Conservation (phyloP, 2,888 invertebrate genomes). For the Apamea epomidion region DNA sequence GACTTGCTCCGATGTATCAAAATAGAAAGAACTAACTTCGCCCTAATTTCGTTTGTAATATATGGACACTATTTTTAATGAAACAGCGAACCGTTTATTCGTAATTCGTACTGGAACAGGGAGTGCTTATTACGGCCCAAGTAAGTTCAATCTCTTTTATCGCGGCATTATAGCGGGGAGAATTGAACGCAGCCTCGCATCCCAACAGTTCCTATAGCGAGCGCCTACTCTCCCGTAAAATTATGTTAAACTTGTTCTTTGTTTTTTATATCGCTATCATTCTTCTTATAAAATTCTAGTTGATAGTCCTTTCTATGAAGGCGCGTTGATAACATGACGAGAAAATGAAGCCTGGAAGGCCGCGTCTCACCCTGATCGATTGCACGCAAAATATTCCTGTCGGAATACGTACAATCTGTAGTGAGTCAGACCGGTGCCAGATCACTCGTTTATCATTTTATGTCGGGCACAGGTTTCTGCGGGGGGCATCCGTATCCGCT, state of each 20-base stretch:
- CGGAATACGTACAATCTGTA: slow-evolving; percentile 51
- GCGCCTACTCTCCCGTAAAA: slow-evolving; percentile 85
- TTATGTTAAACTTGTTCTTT: slow-evolving; percentile 86
- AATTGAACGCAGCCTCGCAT: slow-evolving; percentile 83
- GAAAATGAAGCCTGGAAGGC: slow-evolving; percentile 46
- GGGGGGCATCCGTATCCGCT: slow-evolving; percentile 41
- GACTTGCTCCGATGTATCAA: slow-evolving; percentile 9
- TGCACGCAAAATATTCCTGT: slow-evolving; percentile 56
- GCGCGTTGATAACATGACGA: slow-evolving; percentile 65
- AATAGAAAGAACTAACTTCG: slow-evolving; percentile 26
- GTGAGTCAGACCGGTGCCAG: slow-evolving; percentile 48
- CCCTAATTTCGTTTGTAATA: slow-evolving; percentile 65
- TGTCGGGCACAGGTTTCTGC: slow-evolving; percentile 52
- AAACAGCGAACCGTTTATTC: slow-evolving; percentile 74
- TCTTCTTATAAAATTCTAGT: slow-evolving; percentile 74
- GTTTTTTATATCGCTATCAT: slow-evolving; percentile 80
- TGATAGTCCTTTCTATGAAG: slow-evolving; percentile 69
- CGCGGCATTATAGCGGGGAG: slow-evolving; percentile 84
- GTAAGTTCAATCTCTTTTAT: slow-evolving; percentile 89
- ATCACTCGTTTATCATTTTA: slow-evolving; percentile 62
- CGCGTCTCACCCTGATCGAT: slow-evolving; percentile 55
- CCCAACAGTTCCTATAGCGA: slow-evolving; percentile 78
- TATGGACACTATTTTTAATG: slow-evolving; percentile 72
- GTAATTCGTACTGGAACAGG: slow-evolving; percentile 75
- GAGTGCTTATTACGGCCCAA: slow-evolving; percentile 85